Base-by-base conservation (phyloP, 2,888 invertebrate species). In the Lycia hirtaria region DNA sequence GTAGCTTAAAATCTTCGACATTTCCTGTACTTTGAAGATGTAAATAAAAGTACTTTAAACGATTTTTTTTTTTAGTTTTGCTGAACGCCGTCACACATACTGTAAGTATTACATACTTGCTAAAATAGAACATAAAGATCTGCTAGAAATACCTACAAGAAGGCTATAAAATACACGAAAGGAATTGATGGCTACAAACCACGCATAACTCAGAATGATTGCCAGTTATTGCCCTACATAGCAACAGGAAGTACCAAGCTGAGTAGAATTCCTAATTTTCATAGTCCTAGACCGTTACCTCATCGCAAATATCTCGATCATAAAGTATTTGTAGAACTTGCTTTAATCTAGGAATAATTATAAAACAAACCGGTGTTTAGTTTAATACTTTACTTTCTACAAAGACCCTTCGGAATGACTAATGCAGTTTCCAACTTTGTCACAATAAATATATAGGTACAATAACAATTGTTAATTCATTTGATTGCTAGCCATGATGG, bases 261-360 rank as follows among this genome's bases (percentile, higher is more conserved):
- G 30, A 61, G 64, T 69, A 67, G 62, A 68, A 74, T 70, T 74
- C 73, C 73, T 63, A 71, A 76, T 78, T 76, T 75, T 77, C 71
- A 65, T 68, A 66, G 60, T 59, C 59, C 63, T 52, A 55, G 55
- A 49, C n/a, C 51, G 1, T 76, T 73, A 72, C 60, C 67, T 71
- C 76, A 76, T 28, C 12, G 7, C 26, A 7, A 48, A 55, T 54
- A 33, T 65, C 53, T 59, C 45, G 49, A 50, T 58, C 33, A 41
- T 68, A 56, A 65, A 69, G 67, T 68, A 71, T 70, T 67, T 66
- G 56, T 72, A 70, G 69, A 73, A 69, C 64, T 67, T 17, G 64
- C 56, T 73, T 69, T 72, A 38, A 73, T 73, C 75, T 72, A 54
- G 38, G 60, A 69, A 72, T 76, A 75, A 73, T 73, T 63, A 73